phyloP scores from a whole-genome alignment of 2,888 invertebrate genomes.

The Ochropleura plecta region DNA sequence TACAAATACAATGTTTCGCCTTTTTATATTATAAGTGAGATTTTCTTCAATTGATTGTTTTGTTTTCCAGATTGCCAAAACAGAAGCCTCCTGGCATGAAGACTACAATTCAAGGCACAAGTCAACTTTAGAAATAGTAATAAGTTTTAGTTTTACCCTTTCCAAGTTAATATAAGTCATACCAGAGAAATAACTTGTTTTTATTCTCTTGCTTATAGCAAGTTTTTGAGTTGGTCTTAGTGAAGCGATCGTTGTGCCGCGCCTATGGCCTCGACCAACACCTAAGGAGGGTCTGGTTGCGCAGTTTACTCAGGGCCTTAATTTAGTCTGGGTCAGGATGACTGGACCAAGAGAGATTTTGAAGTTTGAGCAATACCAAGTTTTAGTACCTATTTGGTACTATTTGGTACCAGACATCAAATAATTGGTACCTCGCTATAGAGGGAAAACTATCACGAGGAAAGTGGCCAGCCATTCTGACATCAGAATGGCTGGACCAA shows the following conservation, averaged over 20 bases:
- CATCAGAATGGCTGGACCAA: no score
- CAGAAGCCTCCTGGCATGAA: slow-evolving; percentile 86
- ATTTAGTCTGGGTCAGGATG: no score
- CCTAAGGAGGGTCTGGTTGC: neutral
- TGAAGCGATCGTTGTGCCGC: neutral
- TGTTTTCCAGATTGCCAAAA: slow-evolving; percentile 83
- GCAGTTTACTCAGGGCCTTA: neutral
- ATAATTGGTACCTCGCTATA: no score
- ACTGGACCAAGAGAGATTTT: no score
- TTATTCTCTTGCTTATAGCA: slow-evolving; percentile 29
- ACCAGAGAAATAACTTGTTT: slow-evolving; percentile 19
- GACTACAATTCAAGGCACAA: slow-evolving; percentile 84
- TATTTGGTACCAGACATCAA: no score
- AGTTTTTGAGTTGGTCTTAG: neutral
- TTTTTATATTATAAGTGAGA: no score
- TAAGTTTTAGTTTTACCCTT: neutral
- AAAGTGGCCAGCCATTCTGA: no score
- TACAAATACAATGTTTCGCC: no score
- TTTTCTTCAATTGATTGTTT: no score
- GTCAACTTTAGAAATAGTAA: slow-evolving; percentile 78
- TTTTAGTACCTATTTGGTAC: no score
- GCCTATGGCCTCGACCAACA: neutral
- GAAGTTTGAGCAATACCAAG: no score
- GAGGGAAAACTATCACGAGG: no score
- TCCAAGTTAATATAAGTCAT: slow-evolving; percentile 36